Conservation (phyloP, 2,888 invertebrate genomes). For the Villa cingulata region DNA sequence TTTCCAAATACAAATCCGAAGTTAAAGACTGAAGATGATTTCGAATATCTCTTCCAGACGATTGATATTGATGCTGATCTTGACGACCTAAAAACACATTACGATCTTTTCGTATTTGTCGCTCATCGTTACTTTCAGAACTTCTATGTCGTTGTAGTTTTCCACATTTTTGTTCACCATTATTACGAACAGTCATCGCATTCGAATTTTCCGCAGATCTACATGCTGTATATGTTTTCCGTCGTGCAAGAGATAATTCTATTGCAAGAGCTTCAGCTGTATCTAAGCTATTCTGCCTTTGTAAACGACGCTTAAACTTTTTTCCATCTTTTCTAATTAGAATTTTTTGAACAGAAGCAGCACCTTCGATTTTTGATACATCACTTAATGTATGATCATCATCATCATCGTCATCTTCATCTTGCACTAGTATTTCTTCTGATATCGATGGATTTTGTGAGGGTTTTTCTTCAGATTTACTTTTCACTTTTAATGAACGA, state of each 20-base stretch:
- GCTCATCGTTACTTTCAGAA: conserved; percentile 33
- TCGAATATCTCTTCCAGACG: conserved; percentile 7
- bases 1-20: conserved; percentile 33
- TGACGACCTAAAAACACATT: conserved; percentile 17
- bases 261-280: conserved; percentile 15
- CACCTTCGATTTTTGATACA: not conserved
- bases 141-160: conserved; percentile 34
- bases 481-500: conserved; percentile 9
- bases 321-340: not conserved
- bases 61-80: conserved; percentile 18
- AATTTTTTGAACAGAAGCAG: no score
- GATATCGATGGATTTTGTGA: conserved; percentile 4
- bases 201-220: conserved; percentile 3
- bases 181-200: not conserved
- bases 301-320: conserved; percentile 18
- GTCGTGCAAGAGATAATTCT: conserved; percentile 19
- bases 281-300: conserved; percentile 31
- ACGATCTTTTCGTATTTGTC: conserved; percentile 6
- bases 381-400: not conserved
- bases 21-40: conserved; percentile 13
- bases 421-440: conserved; percentile 4
- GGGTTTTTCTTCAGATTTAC: conserved; percentile 12
- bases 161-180: not conserved
- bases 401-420: not conserved
- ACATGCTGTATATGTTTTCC: conserved; percentile 3